These are phyloP conservation scores for Cephus runcator DNA, from an alignment of 2,888 invertebrate genomes.

Conservation along the genomic window DNA sequence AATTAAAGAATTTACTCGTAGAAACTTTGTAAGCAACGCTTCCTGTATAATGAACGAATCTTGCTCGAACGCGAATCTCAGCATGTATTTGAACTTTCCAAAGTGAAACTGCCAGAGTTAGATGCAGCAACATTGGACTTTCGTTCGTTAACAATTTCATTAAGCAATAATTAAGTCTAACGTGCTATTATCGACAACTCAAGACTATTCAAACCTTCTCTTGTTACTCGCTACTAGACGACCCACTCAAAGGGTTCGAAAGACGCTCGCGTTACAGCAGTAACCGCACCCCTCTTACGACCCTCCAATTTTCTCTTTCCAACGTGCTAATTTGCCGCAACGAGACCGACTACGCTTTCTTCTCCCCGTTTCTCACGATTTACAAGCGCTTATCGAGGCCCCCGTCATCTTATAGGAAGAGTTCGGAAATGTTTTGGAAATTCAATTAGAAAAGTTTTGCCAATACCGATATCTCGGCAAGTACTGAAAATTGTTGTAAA, in stretches of 20 bases:
- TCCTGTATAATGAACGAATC: neutral
- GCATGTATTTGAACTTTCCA: neutral
- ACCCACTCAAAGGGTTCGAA: conserved; percentile 20
- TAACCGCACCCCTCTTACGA: conserved; percentile 1
- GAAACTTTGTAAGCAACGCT: neutral
- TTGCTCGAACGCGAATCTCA: neutral
- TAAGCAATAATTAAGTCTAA: conserved; percentile 30
- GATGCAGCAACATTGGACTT: neutral
- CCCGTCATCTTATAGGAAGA: conserved; percentile 15
- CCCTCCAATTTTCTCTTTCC: conserved; percentile 8
- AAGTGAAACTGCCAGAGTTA: neutral
- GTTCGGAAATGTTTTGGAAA: conserved; percentile 11
- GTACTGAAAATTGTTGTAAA: neutral
- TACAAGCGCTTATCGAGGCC: conserved; percentile 8
- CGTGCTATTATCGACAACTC: conserved; percentile 29
- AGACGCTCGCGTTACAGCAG: conserved; percentile 23
- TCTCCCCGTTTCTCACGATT: neutral
- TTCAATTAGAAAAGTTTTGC: neutral
- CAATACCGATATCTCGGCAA: neutral
- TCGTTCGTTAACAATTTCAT: conserved; percentile 23
- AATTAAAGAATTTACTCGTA: too few species aligned
- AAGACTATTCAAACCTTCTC: conserved; percentile 24
- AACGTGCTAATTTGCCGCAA: conserved; percentile 27
- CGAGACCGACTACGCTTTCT: conserved; percentile 10
- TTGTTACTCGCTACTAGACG: conserved; percentile 7